Evolutionary conservation across 2,113 vertebrate genomes (phyloP), one percentile per base, ranked within the genome.

Genomic region (Gallinago jamesoni): DNA sequence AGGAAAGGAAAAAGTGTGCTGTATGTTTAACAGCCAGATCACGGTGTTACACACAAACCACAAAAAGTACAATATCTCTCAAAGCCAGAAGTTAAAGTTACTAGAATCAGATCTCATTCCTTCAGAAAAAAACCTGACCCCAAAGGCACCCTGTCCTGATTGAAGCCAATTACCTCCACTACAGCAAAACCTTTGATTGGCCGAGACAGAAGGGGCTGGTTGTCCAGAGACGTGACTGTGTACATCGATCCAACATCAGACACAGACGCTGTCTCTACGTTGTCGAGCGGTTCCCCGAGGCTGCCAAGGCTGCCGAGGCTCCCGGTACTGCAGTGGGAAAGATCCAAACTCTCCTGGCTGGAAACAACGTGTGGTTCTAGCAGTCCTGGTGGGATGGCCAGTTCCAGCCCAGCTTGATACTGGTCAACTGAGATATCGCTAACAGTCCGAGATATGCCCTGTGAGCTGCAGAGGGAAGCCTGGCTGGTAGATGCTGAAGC

Each of bases 181-280:
- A 99, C 99, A 17, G 99, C 99, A 11, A 99, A 99, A 73, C 99
- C 99, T 93, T 99, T 99, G 97, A 99, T 99, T 52, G 99, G 99
- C 94, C 99, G 98, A 0, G 98, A 48, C 22, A 98, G 56, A 9
- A 98, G 97, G 0, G 97, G 98, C 85, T 98, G 99, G 95, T 98
- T 98, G 93, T 99, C 99, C 97, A 99, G 97, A 8, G 99, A 99
- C 0, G 99, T 99, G 80, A 98, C 99, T 0, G 99, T 99, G 97
- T 99, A 98, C 98, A 99, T 97, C 10, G 99, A 99, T 37, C 98
- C 99, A 7, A 99, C 98, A 2, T 99, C 99, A 0, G 99, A 99
- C 56, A 98, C 98, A 0, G 98, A 99, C 0, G 98, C 98, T 0
- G 98, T 98, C 27, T 99, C 99, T 11, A 98, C 98, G 0, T 98